phyloP scores from a whole-genome alignment of 2,888 invertebrate genomes.

The Isotomurus palustris region DNA sequence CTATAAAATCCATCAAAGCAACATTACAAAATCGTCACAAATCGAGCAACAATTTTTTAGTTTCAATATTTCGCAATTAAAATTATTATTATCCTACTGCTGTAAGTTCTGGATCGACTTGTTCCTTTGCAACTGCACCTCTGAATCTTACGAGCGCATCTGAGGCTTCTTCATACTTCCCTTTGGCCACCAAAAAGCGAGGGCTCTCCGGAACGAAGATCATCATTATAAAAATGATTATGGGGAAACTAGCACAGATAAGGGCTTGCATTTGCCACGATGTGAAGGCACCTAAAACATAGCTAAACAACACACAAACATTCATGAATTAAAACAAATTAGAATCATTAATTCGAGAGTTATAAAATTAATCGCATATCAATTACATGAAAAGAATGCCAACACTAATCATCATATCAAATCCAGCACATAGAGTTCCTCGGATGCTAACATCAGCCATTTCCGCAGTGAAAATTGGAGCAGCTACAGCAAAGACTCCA shows the following conservation, averaged over 20 bases:
- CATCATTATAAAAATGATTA: slow-evolving; percentile 67
- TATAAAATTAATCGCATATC: neutral
- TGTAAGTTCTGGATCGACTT: slow-evolving; percentile 27
- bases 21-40: neutral
- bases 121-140: slow-evolving; percentile 27
- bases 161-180: slow-evolving; percentile 25
- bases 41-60: neutral
- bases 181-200: slow-evolving; percentile 31
- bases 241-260: slow-evolving; percentile 62
- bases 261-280: slow-evolving; percentile 62
- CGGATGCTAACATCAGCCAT: slow-evolving; percentile 77
- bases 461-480: slow-evolving; percentile 80
- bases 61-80: neutral
- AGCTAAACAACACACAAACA: slow-evolving; percentile 12
- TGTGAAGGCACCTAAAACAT: slow-evolving; percentile 62
- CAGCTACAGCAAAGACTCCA: slow-evolving; percentile 76
- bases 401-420: slow-evolving; percentile 68
- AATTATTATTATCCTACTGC: slow-evolving; percentile 10
- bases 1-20: slow-evolving; percentile 3
- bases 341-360: neutral
- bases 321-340: neutral
- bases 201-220: slow-evolving; percentile 69
- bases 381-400: slow-evolving; percentile 40
- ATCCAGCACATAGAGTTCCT: slow-evolving; percentile 78
- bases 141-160: slow-evolving; percentile 26